Evolutionary conservation across 2,888 invertebrate species (phyloP), one percentile per base, ranked within the genome.

Genomic region (Drosophila picticornis): DNA sequence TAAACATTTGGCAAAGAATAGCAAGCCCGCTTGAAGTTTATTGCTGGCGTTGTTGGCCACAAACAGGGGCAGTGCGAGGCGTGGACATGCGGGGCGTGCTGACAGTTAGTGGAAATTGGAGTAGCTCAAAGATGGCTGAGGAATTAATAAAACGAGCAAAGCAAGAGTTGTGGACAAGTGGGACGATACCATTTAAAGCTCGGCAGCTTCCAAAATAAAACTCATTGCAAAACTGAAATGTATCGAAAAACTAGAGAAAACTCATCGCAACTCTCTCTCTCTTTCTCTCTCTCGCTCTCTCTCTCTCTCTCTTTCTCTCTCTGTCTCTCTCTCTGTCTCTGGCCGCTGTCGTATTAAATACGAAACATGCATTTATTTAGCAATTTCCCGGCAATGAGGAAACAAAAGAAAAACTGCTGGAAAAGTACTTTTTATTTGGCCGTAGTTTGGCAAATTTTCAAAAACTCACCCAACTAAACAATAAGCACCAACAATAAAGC

Each of bases 351-450:
- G 31, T 56, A 72, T 88, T 88, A 86, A 86, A 88, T 85, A 83
- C 77, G 83, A 77, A 90, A 78, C 90, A 88, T 88, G 88, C 86
- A 88, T 86, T 86, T 86, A 90, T 86, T 86, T 86, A 80, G 90
- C 86, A 88, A 90, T 86, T 86, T 86, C 71, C 77, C 65, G 72
- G 63, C 38, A 53, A 51, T 63, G 22, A 13, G 68, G 38, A 75
- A 78, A 85, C 64, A 74, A 72, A 56, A 64, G 67, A 78, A 82
- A 77, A 86, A 72, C 66, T 74, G 62, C 69, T 68, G 62, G 60
- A 68, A 76, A 83, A 76, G 9, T 58, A 60, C 32, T 46, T n/a
- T 6, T 63, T 34, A 38, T 52, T 48, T 22, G 2, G 22, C 22
- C 25, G 38, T 60, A 59, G 68, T 60, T 72, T 83, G 90, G 80